These are phyloP conservation scores for Pocillopora meandrina DNA, from an alignment of 92 coral and sea anemone species.

Conservation along the genomic window DNA sequence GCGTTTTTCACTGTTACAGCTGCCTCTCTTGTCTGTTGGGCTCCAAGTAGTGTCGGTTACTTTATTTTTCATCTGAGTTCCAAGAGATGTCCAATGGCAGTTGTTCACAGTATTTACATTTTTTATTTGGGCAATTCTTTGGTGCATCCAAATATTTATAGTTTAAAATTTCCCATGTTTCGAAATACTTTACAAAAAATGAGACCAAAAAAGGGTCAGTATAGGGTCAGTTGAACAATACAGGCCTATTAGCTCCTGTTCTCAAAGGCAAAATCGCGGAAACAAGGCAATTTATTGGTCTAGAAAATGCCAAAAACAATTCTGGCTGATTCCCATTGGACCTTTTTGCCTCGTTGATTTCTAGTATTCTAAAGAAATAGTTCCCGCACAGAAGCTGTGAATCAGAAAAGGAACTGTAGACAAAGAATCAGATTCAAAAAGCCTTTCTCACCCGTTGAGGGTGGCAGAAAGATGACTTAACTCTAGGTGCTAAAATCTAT, in stretches of 20 bases:
- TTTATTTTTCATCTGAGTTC: no score
- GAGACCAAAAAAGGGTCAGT: not conserved
- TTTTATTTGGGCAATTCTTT: not conserved
- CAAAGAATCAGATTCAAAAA: no score
- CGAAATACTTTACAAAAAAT: not conserved
- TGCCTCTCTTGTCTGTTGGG: conserved; percentile 2
- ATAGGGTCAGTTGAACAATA: not conserved
- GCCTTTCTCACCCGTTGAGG: no score
- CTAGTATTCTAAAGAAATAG: no score
- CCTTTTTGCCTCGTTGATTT: no score
- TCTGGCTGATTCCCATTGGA: no score
- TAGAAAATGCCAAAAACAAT: no score
- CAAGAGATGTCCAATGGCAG: not conserved
- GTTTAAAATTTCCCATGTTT: conserved; percentile 1
- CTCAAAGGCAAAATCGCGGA: not conserved
- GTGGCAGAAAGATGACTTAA: no score
- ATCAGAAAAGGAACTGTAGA: no score
- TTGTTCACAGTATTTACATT: not conserved
- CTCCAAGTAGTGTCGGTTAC: not conserved
- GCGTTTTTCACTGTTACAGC: conserved; percentile 11
- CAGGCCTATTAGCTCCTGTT: not conserved
- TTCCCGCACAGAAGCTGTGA: no score
- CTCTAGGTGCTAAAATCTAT: no score
- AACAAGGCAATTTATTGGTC: no score
- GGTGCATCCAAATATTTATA: not conserved